Evolutionary conservation across 2,888 invertebrate genomes (phyloP), one percentile per base, ranked within the genome.

Genomic region (Papilio demoleus): DNA sequence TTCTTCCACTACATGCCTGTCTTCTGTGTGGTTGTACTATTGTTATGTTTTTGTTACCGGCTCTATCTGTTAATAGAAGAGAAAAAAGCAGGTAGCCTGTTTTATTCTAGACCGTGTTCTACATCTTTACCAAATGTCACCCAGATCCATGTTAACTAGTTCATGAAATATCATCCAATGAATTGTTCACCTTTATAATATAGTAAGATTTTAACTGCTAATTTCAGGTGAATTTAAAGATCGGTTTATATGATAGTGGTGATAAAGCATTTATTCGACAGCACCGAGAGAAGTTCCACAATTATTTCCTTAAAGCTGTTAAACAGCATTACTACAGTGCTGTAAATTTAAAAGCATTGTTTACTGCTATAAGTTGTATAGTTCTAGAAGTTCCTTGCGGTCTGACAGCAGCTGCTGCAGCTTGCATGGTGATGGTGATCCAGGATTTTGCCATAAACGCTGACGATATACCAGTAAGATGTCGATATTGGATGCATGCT

Each of bases 321-420:
- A 78, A 86, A 53, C 80, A 82, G 58, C 94, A 95, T 72, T 87
- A 88, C 19, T 74, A 79, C 0, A 86, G 81, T 8, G 82, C 87
- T 42, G 81, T 89, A n/a, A 94, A 94, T 73, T 75, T 95, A 31
- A 94, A 94, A 74, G 88, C 88, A 5, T 80, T 93, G 0, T 95
- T 93, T 74, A 87, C 92, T 42, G 88, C 93, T 0, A 83, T 94
- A n/a, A 93, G 94, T 61, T 80, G 94, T 56, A 82, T 94, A 1
- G 85, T 94, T 0, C 80, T 94, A 11, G 95, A 94, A 78, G 90
- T 95, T 14, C 95, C 95, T 0, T 94, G 94, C 68, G 94, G 94
- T 0, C 92, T 94, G 74, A 94, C 94, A 0, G 94, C 94, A 0
- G 94, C 94, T 0, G 88, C 93, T 0, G 83, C 93, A 6, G 93